A percentile compares a stretch with the other conserved stretches of the same genome.
These are phyloP conservation scores for Grammomys dolichurus DNA, from an alignment of 2,113 vertebrate species.

Conservation along the genomic window DNA sequence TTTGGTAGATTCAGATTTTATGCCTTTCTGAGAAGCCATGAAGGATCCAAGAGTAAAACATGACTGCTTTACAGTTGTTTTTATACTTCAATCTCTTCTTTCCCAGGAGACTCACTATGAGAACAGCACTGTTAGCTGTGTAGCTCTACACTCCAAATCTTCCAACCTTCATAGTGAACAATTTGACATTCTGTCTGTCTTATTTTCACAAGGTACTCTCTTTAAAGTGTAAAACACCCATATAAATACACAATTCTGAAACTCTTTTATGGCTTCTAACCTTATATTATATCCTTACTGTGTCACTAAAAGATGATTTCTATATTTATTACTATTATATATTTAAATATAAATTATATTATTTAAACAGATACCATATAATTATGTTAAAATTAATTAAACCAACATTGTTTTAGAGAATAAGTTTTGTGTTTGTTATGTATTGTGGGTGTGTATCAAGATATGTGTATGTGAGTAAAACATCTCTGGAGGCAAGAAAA, in stretches of 20 bases:
- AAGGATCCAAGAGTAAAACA: constrained; percentile 79
- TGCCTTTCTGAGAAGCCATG: constrained; percentile 80
- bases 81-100: constrained; percentile 75
- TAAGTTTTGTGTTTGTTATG: background rate
- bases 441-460: background rate
- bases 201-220: background rate
- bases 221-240: background rate
- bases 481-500: background rate
- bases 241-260: background rate
- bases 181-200: background rate
- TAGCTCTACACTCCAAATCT: constrained; percentile 57
- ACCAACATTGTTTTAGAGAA: background rate
- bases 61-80: constrained; percentile 76
- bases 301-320: background rate
- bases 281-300: background rate
- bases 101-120: constrained; percentile 77
- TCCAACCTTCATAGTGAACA: constrained; percentile 18
- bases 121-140: constrained; percentile 72
- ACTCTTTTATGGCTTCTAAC: background rate
- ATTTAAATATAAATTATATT: background rate
- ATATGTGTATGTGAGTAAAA: background rate
- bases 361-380: background rate
- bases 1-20: constrained; percentile 79
- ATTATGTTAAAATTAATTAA: background rate
- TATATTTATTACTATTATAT: background rate